Percentiles rank a stretch among this genome's conserved stretches.
Evolutionary conservation across 1,140 invertebrate genomes (phyloP).

Genomic region (Arion vulgaris): DNA sequence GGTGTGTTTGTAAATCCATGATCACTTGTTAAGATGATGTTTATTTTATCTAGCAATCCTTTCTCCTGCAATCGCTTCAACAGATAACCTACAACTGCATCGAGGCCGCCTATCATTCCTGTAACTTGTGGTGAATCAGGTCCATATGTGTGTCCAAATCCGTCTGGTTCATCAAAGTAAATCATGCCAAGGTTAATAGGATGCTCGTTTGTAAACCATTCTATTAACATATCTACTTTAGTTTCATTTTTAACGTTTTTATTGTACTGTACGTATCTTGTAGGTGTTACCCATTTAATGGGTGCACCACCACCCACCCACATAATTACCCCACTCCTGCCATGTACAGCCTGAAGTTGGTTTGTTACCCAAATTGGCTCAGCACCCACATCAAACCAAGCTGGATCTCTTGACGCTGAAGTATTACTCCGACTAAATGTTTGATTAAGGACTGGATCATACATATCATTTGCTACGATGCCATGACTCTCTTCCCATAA

Average conservation of each 20-base stretch:
- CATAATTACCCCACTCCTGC: constrained; percentile 51
- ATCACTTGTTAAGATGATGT: constrained; percentile 82
- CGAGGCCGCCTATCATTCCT: constrained; percentile 51
- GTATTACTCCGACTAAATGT: constrained; percentile 71
- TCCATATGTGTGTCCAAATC: constrained; percentile 72
- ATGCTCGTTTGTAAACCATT: constrained; percentile 77
- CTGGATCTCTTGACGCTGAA: constrained; percentile 52
- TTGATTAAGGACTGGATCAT: constrained; percentile 75
- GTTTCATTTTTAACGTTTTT: constrained; percentile 69
- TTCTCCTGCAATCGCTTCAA: constrained; percentile 59
- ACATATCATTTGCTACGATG: constrained; percentile 81
- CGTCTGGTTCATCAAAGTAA: constrained; percentile 85
- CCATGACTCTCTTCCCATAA: constrained; percentile 83
- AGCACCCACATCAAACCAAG: constrained; percentile 61
- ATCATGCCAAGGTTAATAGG: constrained; percentile 77
- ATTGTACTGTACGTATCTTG: constrained; percentile 39
- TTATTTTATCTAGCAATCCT: constrained; percentile 75
- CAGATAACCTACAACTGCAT: constrained; percentile 62
- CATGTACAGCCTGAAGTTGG: constrained; percentile 46
- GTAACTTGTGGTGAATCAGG: constrained; percentile 66
- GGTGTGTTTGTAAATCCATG: constrained; percentile 81
- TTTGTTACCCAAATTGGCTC: constrained; percentile 70
- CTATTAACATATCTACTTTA: constrained; percentile 78
- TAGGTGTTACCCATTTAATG: constrained; percentile 54
- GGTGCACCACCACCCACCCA: constrained; percentile 56